Conservation (phyloP, 1,140 invertebrate species). For the Aphis craccivora region DNA sequence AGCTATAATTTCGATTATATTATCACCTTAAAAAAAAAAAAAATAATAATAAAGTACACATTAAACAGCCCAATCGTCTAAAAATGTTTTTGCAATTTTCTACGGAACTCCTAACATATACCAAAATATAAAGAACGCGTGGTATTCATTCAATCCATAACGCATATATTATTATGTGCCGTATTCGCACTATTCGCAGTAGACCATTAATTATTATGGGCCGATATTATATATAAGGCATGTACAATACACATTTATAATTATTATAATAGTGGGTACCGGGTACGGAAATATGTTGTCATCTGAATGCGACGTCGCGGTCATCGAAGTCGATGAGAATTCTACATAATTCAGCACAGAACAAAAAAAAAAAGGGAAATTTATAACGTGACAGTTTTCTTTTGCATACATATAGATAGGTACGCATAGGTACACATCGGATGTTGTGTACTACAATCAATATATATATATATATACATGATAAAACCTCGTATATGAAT, state of each 20-base stretch:
- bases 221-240: background rate
- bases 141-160: background rate
- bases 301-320: background rate
- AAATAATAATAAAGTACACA: too few species aligned
- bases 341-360: slow-evolving; percentile 4
- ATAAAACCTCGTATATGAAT: background rate
- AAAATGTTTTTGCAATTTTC: background rate
- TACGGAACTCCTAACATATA: background rate
- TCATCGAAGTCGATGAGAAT: background rate
- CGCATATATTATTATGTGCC: too few species aligned
- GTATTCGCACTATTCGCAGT: background rate
- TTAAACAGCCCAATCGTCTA: background rate
- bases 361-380: background rate
- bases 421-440: background rate
- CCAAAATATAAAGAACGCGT: too few species aligned
- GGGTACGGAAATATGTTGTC: background rate
- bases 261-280: background rate
- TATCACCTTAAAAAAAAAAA: too few species aligned
- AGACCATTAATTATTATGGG: slow-evolving; percentile 3
- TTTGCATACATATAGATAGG: background rate
- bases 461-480: background rate
- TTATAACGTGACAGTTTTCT: background rate
- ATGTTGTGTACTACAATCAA: background rate
- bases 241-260: background rate
- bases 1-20: too few species aligned